Evolutionary conservation across 2,797 vertebrate species (phyloP).

Genomic region (Fistularia tabacaria): DNA sequence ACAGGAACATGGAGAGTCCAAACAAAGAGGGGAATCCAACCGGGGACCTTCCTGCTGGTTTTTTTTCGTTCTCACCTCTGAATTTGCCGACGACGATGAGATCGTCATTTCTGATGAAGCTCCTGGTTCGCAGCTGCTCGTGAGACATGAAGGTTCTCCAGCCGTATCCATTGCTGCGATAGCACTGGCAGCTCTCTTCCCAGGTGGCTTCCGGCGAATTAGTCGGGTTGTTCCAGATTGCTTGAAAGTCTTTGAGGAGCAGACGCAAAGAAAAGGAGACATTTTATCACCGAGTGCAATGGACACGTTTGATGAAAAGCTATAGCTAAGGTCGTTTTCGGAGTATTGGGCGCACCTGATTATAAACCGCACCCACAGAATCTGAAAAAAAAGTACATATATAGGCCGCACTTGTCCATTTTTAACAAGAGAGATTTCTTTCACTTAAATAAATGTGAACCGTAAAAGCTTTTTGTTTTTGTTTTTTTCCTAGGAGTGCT

Average conservation of each 20-base stretch:
- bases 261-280: background rate
- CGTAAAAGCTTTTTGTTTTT: no score
- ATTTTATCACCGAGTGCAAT: background rate
- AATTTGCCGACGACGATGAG: conserved; percentile 85
- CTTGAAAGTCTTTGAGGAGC: background rate
- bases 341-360: no score
- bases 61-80: conserved; percentile 69
- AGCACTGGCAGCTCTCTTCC: conserved; percentile 67
- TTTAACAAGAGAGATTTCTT: no score
- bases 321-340: no score
- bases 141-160: conserved; percentile 82
- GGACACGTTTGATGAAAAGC: conserved; percentile 70
- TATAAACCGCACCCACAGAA: no score
- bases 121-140: conserved; percentile 69
- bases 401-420: no score
- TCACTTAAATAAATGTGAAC: no score
- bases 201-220: background rate
- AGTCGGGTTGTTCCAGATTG: background rate
- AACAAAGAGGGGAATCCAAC: no score
- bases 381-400: no score
- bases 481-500: no score
- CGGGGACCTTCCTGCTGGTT: no score
- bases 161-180: conserved; percentile 50
- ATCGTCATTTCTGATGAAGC: conserved; percentile 84
- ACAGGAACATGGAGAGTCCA: background rate